These are phyloP conservation scores for Drosophila lacicola DNA, from an alignment of 2,888 invertebrate genomes.

Conservation along the genomic window DNA sequence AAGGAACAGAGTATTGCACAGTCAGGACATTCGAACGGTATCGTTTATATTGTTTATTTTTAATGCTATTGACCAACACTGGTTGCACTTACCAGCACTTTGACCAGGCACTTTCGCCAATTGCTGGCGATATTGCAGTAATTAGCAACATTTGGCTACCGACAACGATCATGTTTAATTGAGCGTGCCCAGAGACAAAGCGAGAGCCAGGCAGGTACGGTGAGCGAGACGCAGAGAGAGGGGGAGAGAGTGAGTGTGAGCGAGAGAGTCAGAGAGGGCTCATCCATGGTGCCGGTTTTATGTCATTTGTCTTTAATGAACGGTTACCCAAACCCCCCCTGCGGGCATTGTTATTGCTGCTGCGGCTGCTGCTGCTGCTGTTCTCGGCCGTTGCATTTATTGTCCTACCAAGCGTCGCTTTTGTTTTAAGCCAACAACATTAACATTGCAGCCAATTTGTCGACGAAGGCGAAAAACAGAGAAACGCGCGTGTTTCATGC, in stretches of 20 bases:
- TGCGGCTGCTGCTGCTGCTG: conserved; percentile 29
- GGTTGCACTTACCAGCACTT: conserved; percentile 30
- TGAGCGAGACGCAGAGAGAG: conserved; percentile 3
- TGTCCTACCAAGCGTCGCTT: conserved; percentile 67
- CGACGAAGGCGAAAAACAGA: conserved; percentile 60
- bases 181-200: conserved; percentile 64
- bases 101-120: conserved; percentile 43
- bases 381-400: conserved; percentile 54
- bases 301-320: conserved; percentile 74
- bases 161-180: conserved; percentile 82
- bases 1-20: not conserved
- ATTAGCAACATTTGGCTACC: conserved; percentile 71
- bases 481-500: conserved; percentile 37
- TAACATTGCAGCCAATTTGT: conserved; percentile 71
- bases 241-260: conserved; percentile 1
- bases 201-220: not conserved
- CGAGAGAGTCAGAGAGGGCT: conserved; percentile 3
- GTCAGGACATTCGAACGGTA: not conserved
- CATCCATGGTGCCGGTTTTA: conserved; percentile 46
- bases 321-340: conserved; percentile 52
- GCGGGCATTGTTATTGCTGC: conserved; percentile 32
- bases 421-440: conserved; percentile 74
- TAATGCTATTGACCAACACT: conserved; percentile 28
- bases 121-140: conserved; percentile 50
- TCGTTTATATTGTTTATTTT: not conserved